phyloP scores from a whole-genome alignment of 92 coral and sea anemone species.

The Blastomussa wellsi region DNA sequence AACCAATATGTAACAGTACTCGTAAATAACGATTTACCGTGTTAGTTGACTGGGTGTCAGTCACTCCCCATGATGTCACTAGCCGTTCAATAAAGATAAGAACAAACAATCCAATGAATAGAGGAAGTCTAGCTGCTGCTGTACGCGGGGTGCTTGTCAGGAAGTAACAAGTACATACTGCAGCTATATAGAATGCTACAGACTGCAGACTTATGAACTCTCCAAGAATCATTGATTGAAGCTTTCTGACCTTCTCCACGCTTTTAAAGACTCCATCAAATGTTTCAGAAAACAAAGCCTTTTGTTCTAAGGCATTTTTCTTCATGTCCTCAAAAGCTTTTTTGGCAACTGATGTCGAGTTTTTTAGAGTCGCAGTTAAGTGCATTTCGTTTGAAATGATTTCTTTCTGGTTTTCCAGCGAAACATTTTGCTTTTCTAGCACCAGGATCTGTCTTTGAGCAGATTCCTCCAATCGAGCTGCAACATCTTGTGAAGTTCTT shows the following conservation, averaged over 20 bases:
- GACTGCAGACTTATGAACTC: conserved; percentile 97
- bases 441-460: conserved; percentile 73
- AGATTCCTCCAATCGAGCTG: conserved; percentile 83
- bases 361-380: conserved; percentile 71
- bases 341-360: conserved; percentile 82
- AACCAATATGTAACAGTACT: background rate
- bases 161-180: conserved; percentile 86
- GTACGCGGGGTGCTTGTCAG: conserved; percentile 96
- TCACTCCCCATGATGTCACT: conserved; percentile 75
- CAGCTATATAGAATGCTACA: conserved; percentile 88
- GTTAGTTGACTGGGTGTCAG: conserved; percentile 57
- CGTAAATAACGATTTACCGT: background rate
- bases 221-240: conserved; percentile 95
- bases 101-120: conserved; percentile 68
- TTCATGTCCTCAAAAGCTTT: conserved; percentile 92
- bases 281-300: conserved; percentile 86
- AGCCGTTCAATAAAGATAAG: conserved; percentile 80
- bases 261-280: conserved; percentile 91
- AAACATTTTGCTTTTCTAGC: conserved; percentile 75
- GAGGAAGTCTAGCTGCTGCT: conserved; percentile 82
- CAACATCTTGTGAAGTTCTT: conserved; percentile 85
- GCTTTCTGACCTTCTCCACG: conserved; percentile 84
- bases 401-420: conserved; percentile 83
- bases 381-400: conserved; percentile 74
- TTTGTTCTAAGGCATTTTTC: conserved; percentile 79